Conservation (phyloP, 2,888 invertebrate species). For the Nesidiocoris tenuis region DNA sequence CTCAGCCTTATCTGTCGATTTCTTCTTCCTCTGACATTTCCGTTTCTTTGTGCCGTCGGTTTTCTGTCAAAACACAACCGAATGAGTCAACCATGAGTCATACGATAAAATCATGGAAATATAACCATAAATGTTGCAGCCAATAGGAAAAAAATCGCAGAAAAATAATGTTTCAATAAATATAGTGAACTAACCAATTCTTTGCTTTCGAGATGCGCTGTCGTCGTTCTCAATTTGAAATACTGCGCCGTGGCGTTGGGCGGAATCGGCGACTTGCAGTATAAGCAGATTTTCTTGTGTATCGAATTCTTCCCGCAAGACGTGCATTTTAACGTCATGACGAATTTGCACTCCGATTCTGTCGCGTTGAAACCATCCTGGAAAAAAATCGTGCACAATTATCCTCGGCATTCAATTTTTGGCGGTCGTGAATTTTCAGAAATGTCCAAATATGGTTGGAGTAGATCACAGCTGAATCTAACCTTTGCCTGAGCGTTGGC, state of each 20-base stretch:
- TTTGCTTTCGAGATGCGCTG: not conserved
- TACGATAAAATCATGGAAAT: not conserved
- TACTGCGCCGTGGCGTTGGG: conserved; percentile 3
- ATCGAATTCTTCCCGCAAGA: not conserved
- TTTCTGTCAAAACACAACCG: conserved; percentile 16
- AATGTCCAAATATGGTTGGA: too few species aligned
- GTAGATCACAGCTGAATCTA: too few species aligned
- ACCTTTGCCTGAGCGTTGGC: too few species aligned
- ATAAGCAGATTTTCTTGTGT: not conserved
- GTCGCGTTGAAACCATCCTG: too few species aligned
- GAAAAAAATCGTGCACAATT: too few species aligned
- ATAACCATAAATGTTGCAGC: too few species aligned
- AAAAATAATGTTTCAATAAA: too few species aligned
- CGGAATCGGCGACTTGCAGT: not conserved
- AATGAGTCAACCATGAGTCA: too few species aligned
- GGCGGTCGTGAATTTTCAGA: too few species aligned
- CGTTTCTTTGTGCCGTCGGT: conserved; percentile 4
- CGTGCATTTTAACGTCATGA: not conserved
- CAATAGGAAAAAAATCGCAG: too few species aligned
- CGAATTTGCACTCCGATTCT: too few species aligned
- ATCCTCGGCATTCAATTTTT: too few species aligned
- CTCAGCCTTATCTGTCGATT: conserved; percentile 1
- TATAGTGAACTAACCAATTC: not conserved
- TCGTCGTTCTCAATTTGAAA: conserved; percentile 3
- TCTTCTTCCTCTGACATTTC: conserved; percentile 28